Evolutionary conservation across 2,113 vertebrate species (phyloP), one percentile per base, ranked within the genome.

Genomic region (Pelobates fuscus): DNA sequence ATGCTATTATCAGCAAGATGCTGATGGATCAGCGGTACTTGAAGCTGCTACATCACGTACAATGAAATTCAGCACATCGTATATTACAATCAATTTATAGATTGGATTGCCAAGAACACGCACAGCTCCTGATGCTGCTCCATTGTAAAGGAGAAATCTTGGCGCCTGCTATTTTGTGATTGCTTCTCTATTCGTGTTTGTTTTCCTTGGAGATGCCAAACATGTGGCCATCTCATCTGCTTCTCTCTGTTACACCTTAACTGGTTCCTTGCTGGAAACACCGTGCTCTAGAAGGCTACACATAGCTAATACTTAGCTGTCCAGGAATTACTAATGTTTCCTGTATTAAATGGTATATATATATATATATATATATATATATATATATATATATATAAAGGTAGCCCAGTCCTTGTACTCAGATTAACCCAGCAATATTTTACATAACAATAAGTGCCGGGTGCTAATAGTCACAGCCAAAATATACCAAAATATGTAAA

Each of bases 21-120:
- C 71, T 75, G 71, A 75, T 75, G 61, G 61, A 74, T 74, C 71
- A 65, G 62, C 64, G 70, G 71, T 74, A 74, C 71, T 74, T 74
- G 62, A 66, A 57, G 61, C 71, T 66, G 71, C 71, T 74, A 66
- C 62, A 74, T 74, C 71, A 74, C 71, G 71, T 74, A 74, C 61
- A 74, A 74, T 74, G 62, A 74, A 74, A 74, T 74, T 49, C 71
- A 74, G 71, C 71, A 66, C 71, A 74, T 74, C 71, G 62, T 74
- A 66, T 74, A 74, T 74, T 74, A 74, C 71, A 74, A 74, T 74
- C 71, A 74, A 74, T 74, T 74, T 74, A 74, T 74, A 74, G 71
- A 74, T 74, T 74, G 71, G 71, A 74, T 74, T 74, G 71, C 71
- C 71, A 74, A 74, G 71, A 74, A 74, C 71, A 74, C 49, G 62